A percentile compares a stretch with the other conserved stretches of the same genome.
Evolutionary conservation across 1,140 invertebrate species (phyloP).

Genomic region (Eupristina koningsbergeri): DNA sequence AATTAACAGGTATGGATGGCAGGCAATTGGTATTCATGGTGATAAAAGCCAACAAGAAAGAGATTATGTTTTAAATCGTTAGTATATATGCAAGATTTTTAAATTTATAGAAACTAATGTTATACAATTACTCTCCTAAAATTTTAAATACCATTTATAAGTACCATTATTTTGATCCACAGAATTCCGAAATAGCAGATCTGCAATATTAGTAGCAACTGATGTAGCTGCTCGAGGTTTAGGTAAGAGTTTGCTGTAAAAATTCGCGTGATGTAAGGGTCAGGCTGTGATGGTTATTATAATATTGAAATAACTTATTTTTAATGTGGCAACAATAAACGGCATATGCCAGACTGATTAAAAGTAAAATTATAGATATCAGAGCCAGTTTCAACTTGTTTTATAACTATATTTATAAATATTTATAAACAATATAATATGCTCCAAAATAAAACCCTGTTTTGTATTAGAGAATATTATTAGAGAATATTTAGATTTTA

Average conservation of each 20-base stretch:
- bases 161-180: slow-evolving; percentile 49
- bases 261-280: slow-evolving; percentile 70
- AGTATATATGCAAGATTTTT: neutral
- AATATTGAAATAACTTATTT: slow-evolving; percentile 42
- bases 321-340: slow-evolving; percentile 70
- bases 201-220: slow-evolving; percentile 95
- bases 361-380: too few species aligned
- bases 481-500: too few species aligned
- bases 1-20: slow-evolving; percentile 94
- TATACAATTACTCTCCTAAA: too few species aligned
- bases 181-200: slow-evolving; percentile 88
- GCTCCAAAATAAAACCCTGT: too few species aligned
- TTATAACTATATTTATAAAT: too few species aligned
- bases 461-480: too few species aligned
- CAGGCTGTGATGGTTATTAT: slow-evolving; percentile 72
- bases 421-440: too few species aligned
- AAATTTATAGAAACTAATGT: too few species aligned
- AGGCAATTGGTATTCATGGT: slow-evolving; percentile 96
- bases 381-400: too few species aligned
- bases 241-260: slow-evolving; percentile 80
- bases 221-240: slow-evolving; percentile 98
- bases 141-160: too few species aligned
- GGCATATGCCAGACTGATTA: slow-evolving; percentile 73
- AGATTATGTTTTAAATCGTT: slow-evolving; percentile 93
- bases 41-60: slow-evolving; percentile 98